Evolutionary conservation across 2,888 invertebrate species (phyloP).

Genomic region (Alviniconcha strummeri): DNA sequence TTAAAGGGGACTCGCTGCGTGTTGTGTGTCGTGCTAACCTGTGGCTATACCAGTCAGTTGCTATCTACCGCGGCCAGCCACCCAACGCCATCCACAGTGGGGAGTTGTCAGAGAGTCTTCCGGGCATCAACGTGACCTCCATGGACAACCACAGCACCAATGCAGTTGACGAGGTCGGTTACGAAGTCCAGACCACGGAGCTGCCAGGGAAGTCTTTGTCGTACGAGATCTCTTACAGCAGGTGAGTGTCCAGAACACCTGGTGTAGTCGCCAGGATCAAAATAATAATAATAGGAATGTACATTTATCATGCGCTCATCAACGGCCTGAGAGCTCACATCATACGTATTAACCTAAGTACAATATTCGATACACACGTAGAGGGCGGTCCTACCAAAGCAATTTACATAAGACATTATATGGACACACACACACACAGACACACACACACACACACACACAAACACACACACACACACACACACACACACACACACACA

Average conservation of each 20-base stretch:
- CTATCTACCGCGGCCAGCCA: slow-evolving; percentile 2
- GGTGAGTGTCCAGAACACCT: slow-evolving; percentile 38
- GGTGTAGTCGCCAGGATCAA: neutral
- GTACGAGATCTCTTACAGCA: slow-evolving; percentile 1
- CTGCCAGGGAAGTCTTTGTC: neutral
- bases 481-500: too few relatives aligned
- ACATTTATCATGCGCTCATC: neutral
- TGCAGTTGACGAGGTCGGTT: neutral
- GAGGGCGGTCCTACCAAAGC: too few relatives aligned
- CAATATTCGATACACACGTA: too few relatives aligned
- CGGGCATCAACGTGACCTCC: neutral
- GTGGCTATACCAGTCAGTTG: slow-evolving; percentile 36
- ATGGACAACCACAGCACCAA: neutral
- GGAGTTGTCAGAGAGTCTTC: neutral
- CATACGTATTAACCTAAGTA: too few relatives aligned
- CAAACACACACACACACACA: neutral
- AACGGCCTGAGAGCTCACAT: too few relatives aligned
- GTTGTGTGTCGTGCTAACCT: slow-evolving; percentile 37
- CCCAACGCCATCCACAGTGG: neutral
- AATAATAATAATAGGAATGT: neutral
- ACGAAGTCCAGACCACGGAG: neutral
- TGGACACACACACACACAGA: neutral
- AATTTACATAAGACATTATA: neutral
- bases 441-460: neutral
- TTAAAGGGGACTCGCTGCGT: slow-evolving; percentile 31